These are phyloP conservation scores for Xiphophorus maculatus DNA, from an alignment of 2,113 vertebrate species.

Conservation along the genomic window DNA sequence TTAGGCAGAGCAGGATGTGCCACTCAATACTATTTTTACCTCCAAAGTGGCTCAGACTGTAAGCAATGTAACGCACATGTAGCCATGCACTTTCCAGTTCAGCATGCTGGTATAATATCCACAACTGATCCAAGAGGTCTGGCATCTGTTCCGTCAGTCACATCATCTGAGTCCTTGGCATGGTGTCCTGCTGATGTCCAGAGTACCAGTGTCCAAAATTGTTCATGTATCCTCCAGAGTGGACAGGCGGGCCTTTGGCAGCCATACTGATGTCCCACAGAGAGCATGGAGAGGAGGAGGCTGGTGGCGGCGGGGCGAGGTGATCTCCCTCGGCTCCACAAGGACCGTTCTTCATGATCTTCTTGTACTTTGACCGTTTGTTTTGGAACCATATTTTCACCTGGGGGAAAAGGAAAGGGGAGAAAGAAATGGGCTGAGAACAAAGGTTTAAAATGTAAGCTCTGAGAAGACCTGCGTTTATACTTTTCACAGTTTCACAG, in stretches of 20 bases:
- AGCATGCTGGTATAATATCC: slow-evolving; percentile 26
- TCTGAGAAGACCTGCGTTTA: background rate
- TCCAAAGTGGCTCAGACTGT: slow-evolving; percentile 31
- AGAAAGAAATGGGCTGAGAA: background rate
- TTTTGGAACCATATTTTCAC: slow-evolving; percentile 95
- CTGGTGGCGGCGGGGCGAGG: slow-evolving; percentile 64
- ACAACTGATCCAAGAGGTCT: slow-evolving; percentile 22
- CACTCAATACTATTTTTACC: slow-evolving; percentile 18
- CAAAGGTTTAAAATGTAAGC: background rate
- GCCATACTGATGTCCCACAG: slow-evolving; percentile 87
- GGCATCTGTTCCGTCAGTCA: slow-evolving; percentile 64
- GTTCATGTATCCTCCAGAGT: slow-evolving; percentile 83
- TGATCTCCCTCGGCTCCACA: slow-evolving; percentile 81
- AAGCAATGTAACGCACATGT: background rate
- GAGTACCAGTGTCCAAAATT: slow-evolving; percentile 88
- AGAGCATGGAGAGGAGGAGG: slow-evolving; percentile 81
- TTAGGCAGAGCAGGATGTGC: background rate
- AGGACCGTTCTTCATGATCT: slow-evolving; percentile 90
- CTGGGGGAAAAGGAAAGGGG: slow-evolving; percentile 59
- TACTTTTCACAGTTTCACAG: background rate
- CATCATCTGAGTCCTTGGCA: slow-evolving; percentile 86
- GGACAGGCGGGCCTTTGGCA: slow-evolving; percentile 78
- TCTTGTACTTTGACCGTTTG: slow-evolving; percentile 89
- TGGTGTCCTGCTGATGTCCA: slow-evolving; percentile 82
- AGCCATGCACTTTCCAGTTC: slow-evolving; percentile 11